Base-by-base conservation (phyloP, 2,888 invertebrate species). In the Bombyx huttoni region DNA sequence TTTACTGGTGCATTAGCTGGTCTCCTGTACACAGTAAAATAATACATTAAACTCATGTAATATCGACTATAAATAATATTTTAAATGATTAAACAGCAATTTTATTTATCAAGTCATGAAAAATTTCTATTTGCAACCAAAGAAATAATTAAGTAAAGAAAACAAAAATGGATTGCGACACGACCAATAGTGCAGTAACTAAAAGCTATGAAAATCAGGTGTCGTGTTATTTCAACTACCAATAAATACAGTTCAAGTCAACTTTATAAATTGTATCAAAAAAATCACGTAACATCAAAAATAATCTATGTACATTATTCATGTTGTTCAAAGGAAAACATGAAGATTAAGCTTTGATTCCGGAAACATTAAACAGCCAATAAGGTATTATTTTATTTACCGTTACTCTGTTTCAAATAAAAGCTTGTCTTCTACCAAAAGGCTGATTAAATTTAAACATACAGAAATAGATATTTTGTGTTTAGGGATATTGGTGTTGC, bases 1-100 rank as follows among this genome's bases (percentile, higher is more conserved):
- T 58, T 65, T 61, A 65, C 52, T 56, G 63, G 64, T 62, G 64
- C 71, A 73, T 76, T 64, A 57, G 68, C 62, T 59, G 66, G 64
- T 61, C 54, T 61, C 57, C 77, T 76, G 65, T 46, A 60, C 52
- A 60, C 53, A 55, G 53, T 51, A 51, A 57, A 53, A 53, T 51
- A 54, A 53, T 50, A 48, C 34, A 50, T 13, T 40, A 40, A 40
- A 40, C 40, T 40, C 40, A 40, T 40, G 40, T 40, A 6, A 24
- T 1, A 24, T 1, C 5, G 24, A 3, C 24, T 24, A 5, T 24
- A 24, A 24, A 24, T 24, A 24, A 24, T 24, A 3, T 24, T 24
- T 24, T 24, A 0, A 24, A 24, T 24, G 24, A 24, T 24, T 24
- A 24, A 24, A 24, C 24, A 24, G 24, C 24, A 24, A 24, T 5